Base-by-base conservation (phyloP, 2,113 vertebrate genomes). In the Sebastes schlegelii region DNA sequence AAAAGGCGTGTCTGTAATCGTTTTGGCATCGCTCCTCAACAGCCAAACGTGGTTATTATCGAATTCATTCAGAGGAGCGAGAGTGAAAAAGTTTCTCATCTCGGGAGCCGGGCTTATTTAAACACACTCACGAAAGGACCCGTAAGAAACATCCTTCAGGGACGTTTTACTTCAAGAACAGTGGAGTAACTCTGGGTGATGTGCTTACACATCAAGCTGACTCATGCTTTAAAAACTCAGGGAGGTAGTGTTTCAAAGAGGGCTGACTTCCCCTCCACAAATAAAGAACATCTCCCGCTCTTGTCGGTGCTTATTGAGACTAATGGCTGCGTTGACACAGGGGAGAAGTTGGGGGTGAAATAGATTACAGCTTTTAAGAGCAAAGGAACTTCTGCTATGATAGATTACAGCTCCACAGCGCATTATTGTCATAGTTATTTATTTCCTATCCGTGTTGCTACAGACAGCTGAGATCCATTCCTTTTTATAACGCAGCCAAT, bases 231-330 rank as follows among this genome's bases (percentile, higher is more conserved):
- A 54, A 80, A 87, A 84, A 82, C 51, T 62, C 74, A 16, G 83
- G 75, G 42, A 77, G 77, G 79, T 64, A 13, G 26, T 62, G 51
- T 74, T 61, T 52, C 54, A 34, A 70, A 58, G 67, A 61, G 19
- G 42, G 45, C 34, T 52, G 40, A 49, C 55, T 58, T 67, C 74
- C 73, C 64, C 26, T 82, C 70, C 65, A 34, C 82, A 73, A 78
- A 92, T 77, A 82, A 74, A 86, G 84, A 88, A 70, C 77, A 83
- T 86, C 88, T 81, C 77, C 34, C 52, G 51, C 65, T 66, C 75
- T 62, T 77, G 84, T 86, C 84, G 11, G 65, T n/a, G 64, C 89
- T 91, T 85, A 93, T 92, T 86, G 90, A 94, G 91, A 92, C 92
- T 90, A 92, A 94, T 91, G 82, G 84, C 71, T 62, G 48, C 54